Conservation (phyloP, 2,113 vertebrate genomes). For the Coptodon rendalli region DNA sequence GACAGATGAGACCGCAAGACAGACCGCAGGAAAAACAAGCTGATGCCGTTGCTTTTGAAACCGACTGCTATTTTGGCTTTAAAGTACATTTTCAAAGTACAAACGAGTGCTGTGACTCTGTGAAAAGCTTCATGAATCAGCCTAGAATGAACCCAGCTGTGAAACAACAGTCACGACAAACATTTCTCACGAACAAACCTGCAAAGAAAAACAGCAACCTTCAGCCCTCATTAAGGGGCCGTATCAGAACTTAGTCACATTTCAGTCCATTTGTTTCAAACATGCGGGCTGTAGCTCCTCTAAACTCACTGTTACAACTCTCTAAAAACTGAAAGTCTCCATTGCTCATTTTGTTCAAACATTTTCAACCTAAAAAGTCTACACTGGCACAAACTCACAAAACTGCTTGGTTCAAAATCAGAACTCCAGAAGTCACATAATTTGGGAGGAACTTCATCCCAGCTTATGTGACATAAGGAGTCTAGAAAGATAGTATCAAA, state of each 20-base stretch:
- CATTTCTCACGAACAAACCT: neutral
- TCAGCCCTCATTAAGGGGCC: neutral
- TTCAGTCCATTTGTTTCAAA: neutral
- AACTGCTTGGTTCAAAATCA: too few relatives aligned
- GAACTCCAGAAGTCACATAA: neutral
- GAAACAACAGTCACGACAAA: neutral
- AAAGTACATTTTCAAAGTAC: neutral
- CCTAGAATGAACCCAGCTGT: neutral
- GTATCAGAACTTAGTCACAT: neutral
- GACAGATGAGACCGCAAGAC: rapidly evolving
- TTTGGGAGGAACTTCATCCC: neutral
- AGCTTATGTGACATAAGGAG: rapidly evolving
- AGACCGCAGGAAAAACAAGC: neutral
- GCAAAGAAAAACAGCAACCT: neutral
- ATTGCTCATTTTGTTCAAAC: neutral
- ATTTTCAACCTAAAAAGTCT: neutral
- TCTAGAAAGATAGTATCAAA: rapidly evolving
- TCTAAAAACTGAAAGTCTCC: neutral
- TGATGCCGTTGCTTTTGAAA: neutral
- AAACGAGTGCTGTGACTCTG: neutral
- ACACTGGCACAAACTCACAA: neutral
- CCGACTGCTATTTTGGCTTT: neutral
- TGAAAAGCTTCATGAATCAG: neutral
- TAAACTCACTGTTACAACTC: neutral
- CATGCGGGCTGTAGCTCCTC: rapidly evolving